Evolutionary conservation across 2,888 invertebrate genomes (phyloP).

Genomic region (Phengaris alcon): DNA sequence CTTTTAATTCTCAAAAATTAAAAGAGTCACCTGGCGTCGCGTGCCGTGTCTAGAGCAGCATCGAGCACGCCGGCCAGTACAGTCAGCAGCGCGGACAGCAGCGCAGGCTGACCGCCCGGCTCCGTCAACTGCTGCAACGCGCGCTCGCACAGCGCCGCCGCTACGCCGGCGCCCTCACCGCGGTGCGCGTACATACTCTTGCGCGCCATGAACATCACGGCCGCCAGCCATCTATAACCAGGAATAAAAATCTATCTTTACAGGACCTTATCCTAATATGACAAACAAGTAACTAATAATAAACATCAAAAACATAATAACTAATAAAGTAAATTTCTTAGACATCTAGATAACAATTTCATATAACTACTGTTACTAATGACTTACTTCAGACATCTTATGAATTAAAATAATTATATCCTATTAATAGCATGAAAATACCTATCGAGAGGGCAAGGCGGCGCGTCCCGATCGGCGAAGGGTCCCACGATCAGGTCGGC

Average conservation of each 20-base stretch:
- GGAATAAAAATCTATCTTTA: too few relatives aligned
- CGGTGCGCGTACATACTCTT: slow-evolving; percentile 82
- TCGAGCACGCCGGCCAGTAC: slow-evolving; percentile 62
- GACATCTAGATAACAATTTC: too few relatives aligned
- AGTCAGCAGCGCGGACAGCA: slow-evolving; percentile 65
- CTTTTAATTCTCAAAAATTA: neutral
- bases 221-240: slow-evolving; percentile 84
- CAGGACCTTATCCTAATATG: too few relatives aligned
- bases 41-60: slow-evolving; percentile 44
- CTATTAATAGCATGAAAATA: slow-evolving; percentile 45
- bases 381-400: too few relatives aligned
- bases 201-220: slow-evolving; percentile 92
- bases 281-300: too few relatives aligned
- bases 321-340: too few relatives aligned
- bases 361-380: too few relatives aligned
- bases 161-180: slow-evolving; percentile 79
- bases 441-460: slow-evolving; percentile 92
- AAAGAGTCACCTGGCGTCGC: slow-evolving; percentile 34
- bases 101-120: slow-evolving; percentile 56
- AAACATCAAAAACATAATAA: too few relatives aligned
- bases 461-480: slow-evolving; percentile 88
- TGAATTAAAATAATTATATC: neutral
- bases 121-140: slow-evolving; percentile 55
- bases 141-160: slow-evolving; percentile 80
- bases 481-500: slow-evolving; percentile 88